These are phyloP conservation scores for Schrankia costaestrigalis DNA, from an alignment of 2,888 invertebrate species.

Conservation along the genomic window DNA sequence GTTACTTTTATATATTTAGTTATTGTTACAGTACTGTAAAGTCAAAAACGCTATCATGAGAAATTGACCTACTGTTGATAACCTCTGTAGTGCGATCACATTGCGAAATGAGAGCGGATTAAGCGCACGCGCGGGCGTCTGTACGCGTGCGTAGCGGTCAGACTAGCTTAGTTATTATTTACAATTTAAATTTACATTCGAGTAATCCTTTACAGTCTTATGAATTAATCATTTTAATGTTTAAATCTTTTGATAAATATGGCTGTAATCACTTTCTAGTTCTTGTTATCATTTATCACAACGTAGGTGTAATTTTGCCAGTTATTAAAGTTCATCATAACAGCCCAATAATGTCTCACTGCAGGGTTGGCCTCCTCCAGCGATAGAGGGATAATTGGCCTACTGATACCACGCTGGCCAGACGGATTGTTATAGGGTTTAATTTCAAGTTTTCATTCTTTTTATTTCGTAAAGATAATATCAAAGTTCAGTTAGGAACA, in stretches of 20 bases:
- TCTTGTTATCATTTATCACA: background rate
- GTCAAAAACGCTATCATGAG: slow-evolving; percentile 12
- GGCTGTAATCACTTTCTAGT: no score
- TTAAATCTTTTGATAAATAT: background rate
- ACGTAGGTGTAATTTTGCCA: background rate
- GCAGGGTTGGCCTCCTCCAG: no score
- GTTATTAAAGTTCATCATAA: background rate
- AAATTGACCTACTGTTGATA: slow-evolving; percentile 29
- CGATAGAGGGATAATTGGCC: no score
- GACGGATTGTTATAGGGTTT: no score
- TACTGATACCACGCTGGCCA: no score
- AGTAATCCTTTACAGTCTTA: slow-evolving; percentile 27
- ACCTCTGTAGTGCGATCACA: slow-evolving; percentile 20
- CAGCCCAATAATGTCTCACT: no score
- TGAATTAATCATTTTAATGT: slow-evolving; percentile 3
- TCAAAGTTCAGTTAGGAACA: no score
- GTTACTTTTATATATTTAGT: no score
- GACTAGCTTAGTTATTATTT: slow-evolving; percentile 33
- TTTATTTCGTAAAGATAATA: background rate
- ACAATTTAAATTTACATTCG: slow-evolving; percentile 33
- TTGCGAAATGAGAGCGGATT: slow-evolving; percentile 75
- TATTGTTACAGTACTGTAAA: no score
- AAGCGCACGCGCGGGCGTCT: slow-evolving; percentile 37
- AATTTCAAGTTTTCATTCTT: no score
- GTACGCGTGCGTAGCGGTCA: slow-evolving; percentile 31